Evolutionary conservation across 2,797 vertebrate genomes (phyloP), one percentile per base, ranked within the genome.

Genomic region (Choloepus didactylus): DNA sequence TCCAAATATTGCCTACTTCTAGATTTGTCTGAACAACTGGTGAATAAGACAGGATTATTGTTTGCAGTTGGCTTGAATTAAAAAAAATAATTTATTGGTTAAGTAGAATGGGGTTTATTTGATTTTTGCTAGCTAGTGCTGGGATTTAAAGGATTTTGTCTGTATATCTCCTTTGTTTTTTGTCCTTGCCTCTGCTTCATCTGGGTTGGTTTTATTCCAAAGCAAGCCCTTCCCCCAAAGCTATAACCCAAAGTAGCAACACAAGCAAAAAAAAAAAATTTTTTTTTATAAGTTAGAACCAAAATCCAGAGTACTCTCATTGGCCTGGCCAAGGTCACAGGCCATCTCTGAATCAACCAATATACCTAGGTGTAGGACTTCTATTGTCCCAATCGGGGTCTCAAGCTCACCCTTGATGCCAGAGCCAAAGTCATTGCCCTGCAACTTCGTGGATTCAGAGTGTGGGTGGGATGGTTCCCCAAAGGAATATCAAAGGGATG

Each of bases 21-120:
- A 3, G 0, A 67, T 62, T 82, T 92, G 23, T 69, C 85, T 85
- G 35, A 86, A 85, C 90, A 91, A 29, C n/a, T 80, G 29, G 4
- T n/a, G 23, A 92, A 76, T 67, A 83, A 69, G 8, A 82, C 19
- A 56, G 16, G 62, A 56, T 87, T 87, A 23, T 87, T 69, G 54
- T 6, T 56, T 79, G 14, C 5, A 23, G 79, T 90, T 79, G 35
- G 6, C 54, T 91, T 75, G 84, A 75, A 70, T 87, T 54, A 31
- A 14, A 44, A 67, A 95, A 73, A 23, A 29, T 19, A 66, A 87
- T 70, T 54, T 88, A 60, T 25, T 87, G 21, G 19, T 31, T 87
- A 90, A 96, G 64, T 31, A 59, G 14, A 81, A 75, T 35, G 5
- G 11, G 15, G 60, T 83, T 62, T 56, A 75, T 64, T 91, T 94